Evolutionary conservation across 2,888 invertebrate genomes (phyloP), one percentile per base, ranked within the genome.

Genomic region (Helobdella robusta): DNA sequence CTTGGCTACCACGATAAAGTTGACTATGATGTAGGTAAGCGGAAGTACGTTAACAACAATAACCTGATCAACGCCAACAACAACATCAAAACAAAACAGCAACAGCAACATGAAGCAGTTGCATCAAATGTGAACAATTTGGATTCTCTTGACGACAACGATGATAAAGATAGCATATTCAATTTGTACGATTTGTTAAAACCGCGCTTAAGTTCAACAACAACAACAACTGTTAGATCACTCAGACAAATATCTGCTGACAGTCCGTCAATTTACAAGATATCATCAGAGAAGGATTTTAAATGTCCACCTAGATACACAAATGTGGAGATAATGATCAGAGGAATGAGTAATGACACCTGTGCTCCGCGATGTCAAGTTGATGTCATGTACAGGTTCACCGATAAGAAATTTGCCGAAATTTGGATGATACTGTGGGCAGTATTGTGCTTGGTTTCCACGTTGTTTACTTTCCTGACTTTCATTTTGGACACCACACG

Each of bases 341-440:
- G n/a, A n/a, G 11, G 46, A n/a, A 34, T 23, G 2, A 3, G 30
- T 20, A 59, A 46, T 54, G 46, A 44, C 4, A 73, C 75, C 3
- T 80, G 80, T 70, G 77, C 78, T 2, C 77, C 79, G 0, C 70
- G 73, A 35, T 86, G 89, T 75, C 85, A 85, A 40, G 83, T 84
- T 25, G 85, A 87, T 77, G 87, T 87, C 0, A 83, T 84, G 72
- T 86, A 87, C 77, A 83, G 84, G 6, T 81, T 82, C 8, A 82
- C 83, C 62, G 87, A 88, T 73, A 88, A 88, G 77, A 82, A 83
- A 52, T 83, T 85, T 70, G 85, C 86, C 0, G 86, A 86, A 77
- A 83, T 86, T 25, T 87, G 89, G 84, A 86, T 87, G 81, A 84
- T 85, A 32, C 86, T 87, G 3, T 85, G 89, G 80, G 87, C 89